Base-by-base conservation (phyloP, 2,888 invertebrate species). In the Ametastegia equiseti region DNA sequence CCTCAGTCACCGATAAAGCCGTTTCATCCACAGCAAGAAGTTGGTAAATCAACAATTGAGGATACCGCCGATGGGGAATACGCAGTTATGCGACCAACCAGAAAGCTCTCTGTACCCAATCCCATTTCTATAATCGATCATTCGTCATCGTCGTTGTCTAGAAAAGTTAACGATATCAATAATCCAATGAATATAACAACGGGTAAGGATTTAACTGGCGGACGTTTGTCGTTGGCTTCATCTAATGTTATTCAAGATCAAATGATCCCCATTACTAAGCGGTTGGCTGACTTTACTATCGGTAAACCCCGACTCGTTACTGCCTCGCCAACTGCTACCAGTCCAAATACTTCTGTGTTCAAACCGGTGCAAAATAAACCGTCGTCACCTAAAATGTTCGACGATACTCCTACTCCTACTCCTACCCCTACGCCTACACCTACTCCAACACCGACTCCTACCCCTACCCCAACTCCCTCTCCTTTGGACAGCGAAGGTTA, bases 1-100 rank as follows among this genome's bases (percentile, higher is more conserved):
- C 95, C 95, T 0, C 93, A 94, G 19, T 94, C 95, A 2, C 95
- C 95, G 0, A 92, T 93, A 30, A 94, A 94, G 83, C 89, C 92
- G 0, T 92, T 92, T 75, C 90, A 92, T 27, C 84, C 84, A 65
- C 84, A 85, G 83, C 83, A 85, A 5, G 81, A 83, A 33, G 78
- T 77, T 36, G 75, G 36, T 19, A 63, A 73, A 65, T 57, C 73
- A 33, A 50, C 63, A 13, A 36, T 60, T 19, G 78, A n/a, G 13
- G 33, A 45, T n/a, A 7, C 27, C 19, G n/a, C 39, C 15, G 69
- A 78, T 19, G 83, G 84, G 36, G 88, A 89, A 78, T 87, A 87
- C 75, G 86, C 87, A 0, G 42, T 85, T 1, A 86, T 87, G 83
- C 83, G 69, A 54, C 75, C 86, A 5, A 80, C 84, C 19, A 87